A percentile compares a stretch with the other conserved stretches of the same genome.
Evolutionary conservation across 2,797 vertebrate genomes (phyloP).

Genomic region (Pseudomugil gertrudae): DNA sequence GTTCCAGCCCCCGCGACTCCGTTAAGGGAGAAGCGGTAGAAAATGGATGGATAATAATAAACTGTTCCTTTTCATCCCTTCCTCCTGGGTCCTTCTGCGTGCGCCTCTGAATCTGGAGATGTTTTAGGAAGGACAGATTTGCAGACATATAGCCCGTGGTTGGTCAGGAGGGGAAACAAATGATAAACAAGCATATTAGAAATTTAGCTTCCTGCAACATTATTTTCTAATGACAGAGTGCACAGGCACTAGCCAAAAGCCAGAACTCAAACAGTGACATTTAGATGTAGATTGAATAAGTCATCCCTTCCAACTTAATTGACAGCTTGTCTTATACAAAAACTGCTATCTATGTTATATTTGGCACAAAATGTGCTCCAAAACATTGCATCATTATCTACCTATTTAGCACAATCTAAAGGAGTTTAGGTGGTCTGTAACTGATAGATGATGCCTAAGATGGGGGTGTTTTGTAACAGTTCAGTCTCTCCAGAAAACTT

Average conservation of each 20-base stretch:
- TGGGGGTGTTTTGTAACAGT: no score
- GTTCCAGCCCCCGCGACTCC: no score
- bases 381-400: no score
- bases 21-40: no score
- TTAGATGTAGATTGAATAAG: constrained; percentile 1
- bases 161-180: constrained; percentile 34
- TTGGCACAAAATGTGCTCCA: no score
- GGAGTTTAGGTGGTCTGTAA: no score
- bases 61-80: constrained; percentile 38
- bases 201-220: constrained; percentile 18
- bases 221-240: constrained; percentile 37
- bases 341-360: no score
- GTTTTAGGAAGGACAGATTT: constrained; percentile 21
- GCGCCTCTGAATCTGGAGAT: constrained; percentile 19
- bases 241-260: constrained; percentile 34
- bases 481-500: no score
- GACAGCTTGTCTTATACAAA: no score
- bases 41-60: constrained; percentile 17
- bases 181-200: constrained; percentile 45
- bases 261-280: constrained; percentile 51
- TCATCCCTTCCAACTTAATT: no score
- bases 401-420: no score
- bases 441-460: no score
- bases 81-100: constrained; percentile 30
- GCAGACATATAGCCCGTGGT: constrained; percentile 18